Percentiles rank a stretch among this genome's conserved stretches.
These are phyloP conservation scores for Pica pica DNA, from an alignment of 2,113 vertebrate genomes.

Conservation along the genomic window DNA sequence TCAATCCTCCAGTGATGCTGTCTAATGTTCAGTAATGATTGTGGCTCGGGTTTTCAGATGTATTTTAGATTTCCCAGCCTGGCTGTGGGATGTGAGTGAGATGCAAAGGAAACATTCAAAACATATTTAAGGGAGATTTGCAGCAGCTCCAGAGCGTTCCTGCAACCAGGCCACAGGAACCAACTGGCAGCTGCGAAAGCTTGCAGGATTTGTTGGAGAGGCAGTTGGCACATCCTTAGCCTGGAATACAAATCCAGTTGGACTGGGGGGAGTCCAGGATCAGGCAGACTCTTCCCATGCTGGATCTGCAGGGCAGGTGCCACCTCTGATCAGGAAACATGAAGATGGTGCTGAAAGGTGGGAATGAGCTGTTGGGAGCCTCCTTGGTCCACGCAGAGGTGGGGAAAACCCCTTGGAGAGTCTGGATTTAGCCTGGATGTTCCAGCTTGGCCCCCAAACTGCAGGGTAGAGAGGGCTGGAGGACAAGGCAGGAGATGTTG, in stretches of 20 bases:
- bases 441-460: neutral
- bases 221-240: constrained; percentile 1
- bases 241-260: neutral
- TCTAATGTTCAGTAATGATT: constrained; percentile 45
- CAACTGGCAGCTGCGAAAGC: neutral
- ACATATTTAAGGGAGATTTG: constrained; percentile 2
- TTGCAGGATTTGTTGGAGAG: neutral
- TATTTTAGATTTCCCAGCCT: constrained; percentile 57
- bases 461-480: neutral
- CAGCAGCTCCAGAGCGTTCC: neutral
- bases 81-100: constrained; percentile 26
- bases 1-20: constrained; percentile 43
- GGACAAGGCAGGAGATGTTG: neutral
- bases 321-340: neutral
- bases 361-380: neutral
- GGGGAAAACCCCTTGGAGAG: neutral
- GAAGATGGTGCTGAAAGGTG: neutral
- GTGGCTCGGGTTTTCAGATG: constrained; percentile 24
- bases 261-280: neutral
- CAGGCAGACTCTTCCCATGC: neutral
- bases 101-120: constrained; percentile 56
- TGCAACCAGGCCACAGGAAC: neutral
- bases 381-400: neutral
- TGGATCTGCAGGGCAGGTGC: neutral
- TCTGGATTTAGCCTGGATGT: neutral